Evolutionary conservation across 2,888 invertebrate species (phyloP).

Genomic region (Eupithecia pulchellata): DNA sequence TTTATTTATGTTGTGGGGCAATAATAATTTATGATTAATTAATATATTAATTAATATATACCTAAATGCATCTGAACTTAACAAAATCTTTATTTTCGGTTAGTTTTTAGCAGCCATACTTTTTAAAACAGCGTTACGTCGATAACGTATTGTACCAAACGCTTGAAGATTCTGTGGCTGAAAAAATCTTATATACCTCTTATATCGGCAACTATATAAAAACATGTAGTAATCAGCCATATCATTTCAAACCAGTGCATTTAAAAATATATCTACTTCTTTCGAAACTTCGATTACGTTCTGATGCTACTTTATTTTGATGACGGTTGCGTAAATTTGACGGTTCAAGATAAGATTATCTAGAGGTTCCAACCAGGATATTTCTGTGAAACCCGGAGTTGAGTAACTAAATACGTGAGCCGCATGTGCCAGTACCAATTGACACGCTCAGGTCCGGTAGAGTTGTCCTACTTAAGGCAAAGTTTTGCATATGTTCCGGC

Average conservation of each 20-base stretch:
- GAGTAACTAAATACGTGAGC: slow-evolving; percentile 77
- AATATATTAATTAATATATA: too few species aligned
- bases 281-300: slow-evolving; percentile 30
- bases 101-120: background rate
- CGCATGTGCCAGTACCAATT: slow-evolving; percentile 70
- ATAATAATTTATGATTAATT: background rate
- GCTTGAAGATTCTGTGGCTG: background rate
- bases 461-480: background rate
- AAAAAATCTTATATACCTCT: background rate
- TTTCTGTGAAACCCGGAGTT: slow-evolving; percentile 64
- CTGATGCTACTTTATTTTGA: slow-evolving; percentile 30
- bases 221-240: slow-evolving; percentile 10
- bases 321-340: slow-evolving; percentile 41
- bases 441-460: slow-evolving; percentile 60
- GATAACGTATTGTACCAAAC: background rate
- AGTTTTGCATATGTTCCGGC: background rate
- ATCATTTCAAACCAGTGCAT: slow-evolving; percentile 2
- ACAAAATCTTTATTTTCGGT: background rate
- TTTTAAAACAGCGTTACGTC: background rate
- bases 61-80: background rate
- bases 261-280: slow-evolving; percentile 7
- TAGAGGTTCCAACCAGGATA: slow-evolving; percentile 52
- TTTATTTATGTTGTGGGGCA: background rate
- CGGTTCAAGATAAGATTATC: slow-evolving; percentile 50
- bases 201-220: background rate